Percentiles rank a stretch among this genome's conserved stretches.
These are phyloP conservation scores for Stomorhina lunata DNA, from an alignment of 2,888 invertebrate genomes.

Conservation along the genomic window DNA sequence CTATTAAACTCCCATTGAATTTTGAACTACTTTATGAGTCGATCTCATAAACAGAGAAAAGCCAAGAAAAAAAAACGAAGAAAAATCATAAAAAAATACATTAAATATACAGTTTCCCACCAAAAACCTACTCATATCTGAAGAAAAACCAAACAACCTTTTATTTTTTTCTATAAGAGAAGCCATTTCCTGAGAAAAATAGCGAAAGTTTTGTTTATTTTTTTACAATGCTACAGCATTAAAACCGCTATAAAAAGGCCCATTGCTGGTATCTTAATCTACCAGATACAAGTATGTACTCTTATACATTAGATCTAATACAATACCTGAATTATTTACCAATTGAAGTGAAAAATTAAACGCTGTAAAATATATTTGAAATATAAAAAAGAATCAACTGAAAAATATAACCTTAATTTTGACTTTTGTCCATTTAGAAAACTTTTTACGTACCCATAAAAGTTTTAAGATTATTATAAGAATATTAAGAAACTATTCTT, in stretches of 20 bases:
- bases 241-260: not conserved
- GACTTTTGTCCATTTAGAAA: no score
- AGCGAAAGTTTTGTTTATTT: conserved; percentile 61
- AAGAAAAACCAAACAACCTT: conserved; percentile 24
- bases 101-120: conserved; percentile 57
- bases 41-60: conserved; percentile 27
- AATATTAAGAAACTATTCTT: no score
- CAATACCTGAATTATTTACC: not conserved
- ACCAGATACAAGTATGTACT: not conserved
- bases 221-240: conserved; percentile 3
- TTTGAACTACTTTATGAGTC: conserved; percentile 20
- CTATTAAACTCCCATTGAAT: conserved; percentile 29
- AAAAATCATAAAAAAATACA: conserved; percentile 12
- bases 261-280: not conserved
- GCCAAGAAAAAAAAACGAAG: not conserved
- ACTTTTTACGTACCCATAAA: no score
- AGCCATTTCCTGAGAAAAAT: conserved; percentile 61
- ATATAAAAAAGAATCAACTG: no score
- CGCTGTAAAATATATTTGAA: not conserved
- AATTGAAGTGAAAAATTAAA: not conserved
- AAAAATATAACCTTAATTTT: no score
- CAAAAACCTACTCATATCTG: conserved; percentile 34
- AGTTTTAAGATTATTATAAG: no score
- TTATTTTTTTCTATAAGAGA: conserved; percentile 1
- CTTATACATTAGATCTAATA: not conserved